A percentile compares a stretch with the other conserved stretches of the same genome.
Conservation (phyloP, 2,888 invertebrate genomes). For the Lithodes maja region DNA sequence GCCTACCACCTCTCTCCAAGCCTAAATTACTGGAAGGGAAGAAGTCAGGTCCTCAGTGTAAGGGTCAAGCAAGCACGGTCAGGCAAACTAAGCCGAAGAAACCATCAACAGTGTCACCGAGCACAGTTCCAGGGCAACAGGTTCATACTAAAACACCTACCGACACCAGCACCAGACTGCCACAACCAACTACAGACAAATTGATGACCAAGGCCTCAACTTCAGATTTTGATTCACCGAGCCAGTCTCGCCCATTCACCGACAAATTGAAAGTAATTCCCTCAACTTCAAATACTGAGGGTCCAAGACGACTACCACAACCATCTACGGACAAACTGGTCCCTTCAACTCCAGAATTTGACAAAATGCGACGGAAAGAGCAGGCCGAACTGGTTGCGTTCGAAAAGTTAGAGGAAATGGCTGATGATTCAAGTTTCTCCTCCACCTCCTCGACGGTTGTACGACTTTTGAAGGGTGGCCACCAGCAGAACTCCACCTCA, state of each 20-base stretch:
- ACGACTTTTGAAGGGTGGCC: slow-evolving; percentile 49
- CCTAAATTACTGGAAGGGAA: neutral
- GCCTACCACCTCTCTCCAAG: slow-evolving; percentile 5
- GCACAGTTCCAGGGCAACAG: neutral
- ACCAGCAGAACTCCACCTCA: slow-evolving; percentile 24
- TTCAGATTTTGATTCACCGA: neutral
- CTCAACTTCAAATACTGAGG: neutral
- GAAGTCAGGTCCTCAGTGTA: neutral
- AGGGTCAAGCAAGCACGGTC: neutral
- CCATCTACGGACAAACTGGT: neutral
- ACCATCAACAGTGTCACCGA: neutral
- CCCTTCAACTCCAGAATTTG: neutral
- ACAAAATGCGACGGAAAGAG: slow-evolving; percentile 42
- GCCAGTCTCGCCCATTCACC: neutral
- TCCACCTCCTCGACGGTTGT: slow-evolving; percentile 66
- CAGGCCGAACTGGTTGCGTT: slow-evolving; percentile 50
- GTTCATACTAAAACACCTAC: neutral
- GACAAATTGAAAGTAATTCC: neutral
- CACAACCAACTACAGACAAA: neutral
- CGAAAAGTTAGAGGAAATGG: slow-evolving; percentile 67
- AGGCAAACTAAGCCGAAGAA: neutral
- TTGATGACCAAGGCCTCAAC: neutral
- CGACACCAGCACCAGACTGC: neutral
- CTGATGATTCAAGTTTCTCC: slow-evolving; percentile 65
- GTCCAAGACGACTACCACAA: neutral